A percentile compares a stretch with the other conserved stretches of the same genome.
These are phyloP conservation scores for Otolemur garnettii DNA, from an alignment of 2,113 vertebrate genomes.

Conservation along the genomic window DNA sequence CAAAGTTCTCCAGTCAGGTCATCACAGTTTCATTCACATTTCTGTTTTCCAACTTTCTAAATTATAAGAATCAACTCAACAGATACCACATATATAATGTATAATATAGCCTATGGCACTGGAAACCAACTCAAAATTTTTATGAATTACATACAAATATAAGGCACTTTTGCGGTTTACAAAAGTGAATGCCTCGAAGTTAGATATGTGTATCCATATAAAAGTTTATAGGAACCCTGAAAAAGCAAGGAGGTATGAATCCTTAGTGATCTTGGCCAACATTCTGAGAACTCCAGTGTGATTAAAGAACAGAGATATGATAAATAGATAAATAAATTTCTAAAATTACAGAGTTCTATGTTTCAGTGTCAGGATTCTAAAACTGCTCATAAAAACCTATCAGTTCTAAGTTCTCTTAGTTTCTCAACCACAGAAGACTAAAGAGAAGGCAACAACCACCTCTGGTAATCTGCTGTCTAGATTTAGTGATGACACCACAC, in stretches of 20 bases:
- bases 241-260: slow-evolving; percentile 54
- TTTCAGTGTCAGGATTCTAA: slow-evolving; percentile 37
- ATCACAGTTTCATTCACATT: slow-evolving; percentile 33
- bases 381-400: background rate
- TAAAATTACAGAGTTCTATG: slow-evolving; percentile 41
- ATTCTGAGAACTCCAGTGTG: slow-evolving; percentile 39
- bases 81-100: background rate
- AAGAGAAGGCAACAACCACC: background rate
- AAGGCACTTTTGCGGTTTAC: slow-evolving; percentile 81
- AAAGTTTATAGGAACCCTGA: slow-evolving; percentile 48
- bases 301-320: slow-evolving; percentile 17
- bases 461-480: background rate
- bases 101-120: slow-evolving; percentile 18
- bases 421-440: slow-evolving; percentile 29
- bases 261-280: background rate
- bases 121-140: slow-evolving; percentile 38
- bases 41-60: slow-evolving; percentile 53
- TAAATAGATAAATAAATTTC: slow-evolving; percentile 35
- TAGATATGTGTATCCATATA: slow-evolving; percentile 52
- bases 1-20: background rate
- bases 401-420: background rate
- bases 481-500: background rate
- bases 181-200: slow-evolving; percentile 82
- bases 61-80: slow-evolving; percentile 53
- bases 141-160: slow-evolving; percentile 35